A percentile compares a stretch with the other conserved stretches of the same genome.
Evolutionary conservation across 92 coral and sea anemone genomes (phyloP).

Genomic region (Galaxea fascicularis): DNA sequence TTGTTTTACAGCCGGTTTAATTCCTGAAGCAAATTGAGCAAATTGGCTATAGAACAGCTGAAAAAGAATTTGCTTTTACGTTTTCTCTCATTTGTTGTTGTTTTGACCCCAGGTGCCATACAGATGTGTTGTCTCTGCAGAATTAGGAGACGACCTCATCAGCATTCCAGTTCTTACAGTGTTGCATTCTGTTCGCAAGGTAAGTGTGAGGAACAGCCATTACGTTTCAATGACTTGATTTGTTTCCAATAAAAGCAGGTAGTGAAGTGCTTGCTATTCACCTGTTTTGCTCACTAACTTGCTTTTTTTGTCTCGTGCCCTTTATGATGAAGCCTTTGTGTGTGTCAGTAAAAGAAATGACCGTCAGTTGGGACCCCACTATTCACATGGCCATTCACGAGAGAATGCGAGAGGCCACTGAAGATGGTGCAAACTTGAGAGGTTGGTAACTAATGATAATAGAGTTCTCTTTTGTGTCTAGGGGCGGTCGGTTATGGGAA

Average conservation of each 20-base stretch:
- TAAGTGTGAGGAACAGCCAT: not conserved
- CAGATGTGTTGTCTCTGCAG: conserved; percentile 74
- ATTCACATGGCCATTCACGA: conserved; percentile 97
- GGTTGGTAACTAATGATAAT: conserved; percentile 46
- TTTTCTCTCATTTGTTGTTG: not conserved
- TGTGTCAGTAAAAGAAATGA: conserved; percentile 68
- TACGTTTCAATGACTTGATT: not conserved
- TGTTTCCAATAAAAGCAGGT: no score
- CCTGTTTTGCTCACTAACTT: not conserved
- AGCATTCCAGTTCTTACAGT: conserved; percentile 68
- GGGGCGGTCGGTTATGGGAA: no score
- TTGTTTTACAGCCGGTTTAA: no score
- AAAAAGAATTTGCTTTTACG: no score
- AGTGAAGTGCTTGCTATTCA: not conserved
- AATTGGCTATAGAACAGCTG: no score
- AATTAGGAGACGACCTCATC: conserved; percentile 60
- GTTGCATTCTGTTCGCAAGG: conserved; percentile 56
- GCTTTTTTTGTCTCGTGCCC: not conserved
- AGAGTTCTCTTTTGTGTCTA: not conserved
- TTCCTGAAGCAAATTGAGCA: no score
- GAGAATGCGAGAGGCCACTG: conserved; percentile 83
- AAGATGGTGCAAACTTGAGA: conserved; percentile 73
- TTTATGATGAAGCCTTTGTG: conserved; percentile 32
- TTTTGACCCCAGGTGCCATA: conserved; percentile 73
- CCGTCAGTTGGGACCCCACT: conserved; percentile 84